Evolutionary conservation across 2,888 invertebrate genomes (phyloP).

Genomic region (Tolmerus cingulatus): DNA sequence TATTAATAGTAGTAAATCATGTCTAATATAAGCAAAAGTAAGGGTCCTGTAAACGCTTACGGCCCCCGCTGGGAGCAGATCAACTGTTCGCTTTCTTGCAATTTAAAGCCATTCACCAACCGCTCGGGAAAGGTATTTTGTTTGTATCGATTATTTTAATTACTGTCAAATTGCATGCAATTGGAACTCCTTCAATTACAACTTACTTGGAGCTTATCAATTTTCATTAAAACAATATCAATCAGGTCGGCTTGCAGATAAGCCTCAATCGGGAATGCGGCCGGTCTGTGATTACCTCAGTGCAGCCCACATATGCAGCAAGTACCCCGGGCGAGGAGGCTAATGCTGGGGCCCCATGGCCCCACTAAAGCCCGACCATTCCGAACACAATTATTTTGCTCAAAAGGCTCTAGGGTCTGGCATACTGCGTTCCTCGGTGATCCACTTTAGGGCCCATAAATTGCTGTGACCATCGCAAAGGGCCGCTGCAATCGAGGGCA

Average conservation of each 20-base stretch:
- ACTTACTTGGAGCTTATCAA: neutral
- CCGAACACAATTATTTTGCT: neutral
- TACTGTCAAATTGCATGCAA: neutral
- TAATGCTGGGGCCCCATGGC: neutral
- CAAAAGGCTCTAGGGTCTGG: neutral
- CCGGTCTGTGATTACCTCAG: slow-evolving; percentile 6
- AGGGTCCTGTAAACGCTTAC: neutral
- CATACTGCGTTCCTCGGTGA: neutral
- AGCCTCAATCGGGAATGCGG: neutral
- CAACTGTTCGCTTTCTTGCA: neutral
- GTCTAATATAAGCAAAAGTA: neutral
- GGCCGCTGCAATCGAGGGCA: neutral
- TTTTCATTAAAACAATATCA: neutral
- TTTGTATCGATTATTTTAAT: neutral
- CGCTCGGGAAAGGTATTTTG: neutral
- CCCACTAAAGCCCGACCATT: neutral
- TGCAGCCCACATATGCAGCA: neutral
- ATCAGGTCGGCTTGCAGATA: neutral
- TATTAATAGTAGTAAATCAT: neutral
- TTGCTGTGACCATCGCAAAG: neutral
- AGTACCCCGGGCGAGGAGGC: neutral
- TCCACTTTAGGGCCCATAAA: neutral
- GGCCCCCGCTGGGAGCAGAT: neutral
- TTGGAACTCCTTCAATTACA: neutral
- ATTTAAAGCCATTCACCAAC: neutral